Base-by-base conservation (phyloP, 2,888 invertebrate genomes). In the Spilarctia lutea region DNA sequence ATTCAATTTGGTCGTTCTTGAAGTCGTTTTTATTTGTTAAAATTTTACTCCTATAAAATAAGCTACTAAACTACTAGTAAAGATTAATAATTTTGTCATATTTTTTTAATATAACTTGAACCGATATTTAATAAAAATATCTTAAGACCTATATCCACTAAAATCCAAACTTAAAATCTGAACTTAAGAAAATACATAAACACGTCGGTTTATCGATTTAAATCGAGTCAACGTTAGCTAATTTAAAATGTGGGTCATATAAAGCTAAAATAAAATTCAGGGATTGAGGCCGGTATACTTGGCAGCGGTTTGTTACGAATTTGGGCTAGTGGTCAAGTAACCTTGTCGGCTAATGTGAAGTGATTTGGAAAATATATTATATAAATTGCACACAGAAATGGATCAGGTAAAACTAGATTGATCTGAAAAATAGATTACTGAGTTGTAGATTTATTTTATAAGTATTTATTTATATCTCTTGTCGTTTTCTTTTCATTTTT, bases 241-340 rank as follows among this genome's bases (percentile, higher is more conserved):
- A 56, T 52, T 33, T 56, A n/a, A 52, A 69, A 69, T 69, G 35
- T 69, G 33, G 48, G 68, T 56, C 52, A 69, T 56, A 56, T 69
- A 16, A 20, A 48, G 35, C 52, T 69, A n/a, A 69, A 69, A 68
- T 68, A 24, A 48, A 68, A 68, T 45, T 24, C 68, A 52, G 13
- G 13, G 33, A 69, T n/a, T 16, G 68, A 69, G 52, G 68, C 16
- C n/a, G n/a, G 30, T 68, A 45, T 33, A 48, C 30, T 68, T 48
- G 8, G 45, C 48, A 35, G 10, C 33, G 52, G 52, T 69, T 69
- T 56, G 24, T 42, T 63, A 63, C 63, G 30, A 30, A 30, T 30
- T 63, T 63, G 63, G 63, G 27, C 27, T 27, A 30, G 60, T 60
- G 16, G 30, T 27, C 60, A 63, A 63, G 63, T 30, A 63, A 63